These are phyloP conservation scores for Archegozetes longisetosus DNA, from an alignment of 1,140 invertebrate species.

Conservation along the genomic window DNA sequence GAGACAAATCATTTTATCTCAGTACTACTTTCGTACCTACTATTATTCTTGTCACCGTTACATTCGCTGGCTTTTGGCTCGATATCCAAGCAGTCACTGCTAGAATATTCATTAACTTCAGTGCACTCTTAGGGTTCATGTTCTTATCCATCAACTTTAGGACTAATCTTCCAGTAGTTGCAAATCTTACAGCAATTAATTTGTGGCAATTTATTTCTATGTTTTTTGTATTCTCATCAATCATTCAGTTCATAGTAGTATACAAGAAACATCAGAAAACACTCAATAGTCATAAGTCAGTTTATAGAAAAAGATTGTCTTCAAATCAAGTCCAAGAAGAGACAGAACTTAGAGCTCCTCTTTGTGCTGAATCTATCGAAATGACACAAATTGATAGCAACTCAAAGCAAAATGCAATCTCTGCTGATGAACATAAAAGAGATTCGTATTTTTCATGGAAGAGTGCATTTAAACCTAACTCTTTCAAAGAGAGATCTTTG, in stretches of 20 bases:
- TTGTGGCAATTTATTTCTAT: constrained; percentile 95
- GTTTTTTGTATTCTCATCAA: constrained; percentile 85
- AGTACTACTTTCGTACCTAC: constrained; percentile 88
- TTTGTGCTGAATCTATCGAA: background rate
- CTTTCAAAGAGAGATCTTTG: too few species aligned
- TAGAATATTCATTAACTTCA: constrained; percentile 50
- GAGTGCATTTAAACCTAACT: too few species aligned
- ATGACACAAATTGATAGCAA: background rate
- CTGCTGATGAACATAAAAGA: too few species aligned
- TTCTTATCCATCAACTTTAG: constrained; percentile 14
- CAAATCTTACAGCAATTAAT: constrained; percentile 84
- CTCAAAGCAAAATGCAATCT: too few species aligned
- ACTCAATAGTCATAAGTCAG: background rate
- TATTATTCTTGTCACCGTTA: constrained; percentile 83
- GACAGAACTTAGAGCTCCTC: background rate
- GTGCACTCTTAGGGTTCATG: background rate
- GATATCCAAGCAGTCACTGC: constrained; percentile 90
- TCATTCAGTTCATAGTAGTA: constrained; percentile 69
- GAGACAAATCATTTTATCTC: constrained; percentile 87
- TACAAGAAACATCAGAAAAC: too few species aligned
- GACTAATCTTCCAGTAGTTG: constrained; percentile 67
- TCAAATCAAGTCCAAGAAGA: background rate
- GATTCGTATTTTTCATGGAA: too few species aligned
- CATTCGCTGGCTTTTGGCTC: constrained; percentile 85
- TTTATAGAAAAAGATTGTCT: background rate